Conservation (phyloP, 2,113 vertebrate species). For the Sus scrofa region DNA sequence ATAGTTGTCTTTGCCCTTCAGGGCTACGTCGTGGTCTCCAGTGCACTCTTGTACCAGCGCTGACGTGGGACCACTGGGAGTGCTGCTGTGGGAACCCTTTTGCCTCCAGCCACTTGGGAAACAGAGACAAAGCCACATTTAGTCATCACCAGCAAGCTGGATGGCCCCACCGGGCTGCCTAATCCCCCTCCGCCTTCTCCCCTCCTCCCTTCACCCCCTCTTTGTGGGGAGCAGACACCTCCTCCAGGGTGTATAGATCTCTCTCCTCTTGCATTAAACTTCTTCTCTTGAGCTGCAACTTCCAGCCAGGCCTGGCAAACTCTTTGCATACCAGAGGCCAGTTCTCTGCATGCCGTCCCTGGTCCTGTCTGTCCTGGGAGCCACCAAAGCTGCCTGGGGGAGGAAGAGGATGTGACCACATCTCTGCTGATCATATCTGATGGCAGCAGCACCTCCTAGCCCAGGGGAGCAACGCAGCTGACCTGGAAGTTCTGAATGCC, state of each 20-base stretch:
- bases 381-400: not conserved
- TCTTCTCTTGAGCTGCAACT: constrained; percentile 62
- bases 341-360: not conserved
- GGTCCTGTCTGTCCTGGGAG: not conserved
- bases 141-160: not conserved
- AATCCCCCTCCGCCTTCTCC: accelerated
- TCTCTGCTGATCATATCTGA: not conserved
- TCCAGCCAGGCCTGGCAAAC: not conserved
- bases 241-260: not conserved
- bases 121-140: not conserved
- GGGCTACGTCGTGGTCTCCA: constrained; percentile 78
- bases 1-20: constrained; percentile 13
- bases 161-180: not conserved
- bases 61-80: not conserved
- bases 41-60: constrained; percentile 67
- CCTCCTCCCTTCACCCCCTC: too few relatives aligned
- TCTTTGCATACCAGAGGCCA: not conserved
- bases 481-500: not conserved
- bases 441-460: not conserved
- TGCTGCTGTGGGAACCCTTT: not conserved
- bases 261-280: constrained; percentile 71
- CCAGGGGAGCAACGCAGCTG: not conserved
- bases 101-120: not conserved
- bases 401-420: not conserved
- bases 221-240: not conserved